Conservation (phyloP, 2,888 invertebrate genomes). For the Callyntrura sp. region DNA sequence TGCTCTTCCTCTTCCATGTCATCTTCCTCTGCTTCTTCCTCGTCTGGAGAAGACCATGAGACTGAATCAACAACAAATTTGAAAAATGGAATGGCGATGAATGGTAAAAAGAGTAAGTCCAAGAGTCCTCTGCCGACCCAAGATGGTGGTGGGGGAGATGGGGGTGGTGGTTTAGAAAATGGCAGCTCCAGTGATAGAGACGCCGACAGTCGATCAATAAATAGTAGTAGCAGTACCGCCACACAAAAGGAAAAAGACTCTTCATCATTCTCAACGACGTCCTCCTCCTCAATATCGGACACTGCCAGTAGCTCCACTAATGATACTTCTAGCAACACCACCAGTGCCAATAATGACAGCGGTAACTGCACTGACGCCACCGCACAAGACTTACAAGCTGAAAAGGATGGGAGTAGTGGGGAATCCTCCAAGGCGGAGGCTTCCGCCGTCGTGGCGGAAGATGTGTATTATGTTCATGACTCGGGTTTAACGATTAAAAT, state of each 20-base stretch:
- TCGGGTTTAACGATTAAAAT: conserved; percentile 97
- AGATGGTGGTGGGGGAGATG: conserved; percentile 47
- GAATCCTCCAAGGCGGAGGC: conserved; percentile 85
- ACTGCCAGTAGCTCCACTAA: conserved; percentile 52
- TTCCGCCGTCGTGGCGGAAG: conserved; percentile 88
- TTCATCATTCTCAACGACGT: conserved; percentile 59
- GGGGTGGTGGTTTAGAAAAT: conserved; percentile 68
- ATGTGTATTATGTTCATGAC: conserved; percentile 95
- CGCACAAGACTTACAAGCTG: conserved; percentile 55
- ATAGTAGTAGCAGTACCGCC: neutral
- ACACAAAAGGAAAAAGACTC: conserved; percentile 69
- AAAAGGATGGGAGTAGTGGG: conserved; percentile 56
- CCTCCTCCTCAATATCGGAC: conserved; percentile 47
- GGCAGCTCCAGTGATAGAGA: conserved; percentile 77
- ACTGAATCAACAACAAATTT: conserved; percentile 36
- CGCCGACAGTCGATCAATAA: conserved; percentile 12
- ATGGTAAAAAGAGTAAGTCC: conserved; percentile 62
- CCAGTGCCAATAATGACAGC: conserved; percentile 75
- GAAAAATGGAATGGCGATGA: conserved; percentile 61
- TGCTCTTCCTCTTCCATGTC: conserved; percentile 38
- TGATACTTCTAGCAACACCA: conserved; percentile 57
- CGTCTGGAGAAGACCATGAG: conserved; percentile 63
- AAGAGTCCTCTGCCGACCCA: conserved; percentile 42
- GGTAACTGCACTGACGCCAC: conserved; percentile 12
- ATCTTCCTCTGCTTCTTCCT: conserved; percentile 63